These are phyloP conservation scores for Bombyx mandarina DNA, from an alignment of 1,140 invertebrate species.

Conservation along the genomic window DNA sequence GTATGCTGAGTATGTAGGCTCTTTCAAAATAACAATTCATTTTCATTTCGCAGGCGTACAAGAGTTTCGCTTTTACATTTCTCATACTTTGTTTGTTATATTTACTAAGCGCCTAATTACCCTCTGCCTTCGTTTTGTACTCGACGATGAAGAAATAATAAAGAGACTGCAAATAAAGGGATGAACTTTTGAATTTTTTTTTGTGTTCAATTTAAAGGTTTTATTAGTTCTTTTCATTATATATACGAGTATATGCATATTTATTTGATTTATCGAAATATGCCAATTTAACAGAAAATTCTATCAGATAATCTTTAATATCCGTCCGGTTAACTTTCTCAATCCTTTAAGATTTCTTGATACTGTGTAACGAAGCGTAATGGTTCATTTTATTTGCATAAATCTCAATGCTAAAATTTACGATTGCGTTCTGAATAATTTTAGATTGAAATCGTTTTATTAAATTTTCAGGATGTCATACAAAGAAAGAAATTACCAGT, in stretches of 20 bases:
- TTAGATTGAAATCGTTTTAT: conserved; percentile 23
- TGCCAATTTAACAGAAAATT: no score
- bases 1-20: background rate
- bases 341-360: conserved; percentile 42
- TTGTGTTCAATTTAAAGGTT: no score
- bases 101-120: conserved; percentile 32
- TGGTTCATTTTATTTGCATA: conserved; percentile 61
- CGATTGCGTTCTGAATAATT: conserved; percentile 40
- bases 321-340: conserved; percentile 31
- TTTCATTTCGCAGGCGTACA: conserved; percentile 10
- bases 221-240: no score
- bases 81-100: conserved; percentile 19
- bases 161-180: conserved; percentile 20
- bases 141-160: conserved; percentile 22
- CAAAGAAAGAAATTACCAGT: no score
- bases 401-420: conserved; percentile 51
- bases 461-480: background rate
- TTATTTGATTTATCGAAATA: no score
- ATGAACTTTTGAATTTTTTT: conserved; percentile 6
- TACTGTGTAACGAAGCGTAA: conserved; percentile 56
- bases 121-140: conserved; percentile 22
- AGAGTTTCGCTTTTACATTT: conserved; percentile 19
- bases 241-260: no score
- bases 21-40: conserved; percentile 11
- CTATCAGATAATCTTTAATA: conserved; percentile 4